A percentile compares a stretch with the other conserved stretches of the same genome.
phyloP scores from a whole-genome alignment of 2,113 vertebrate species.

The Percopsis transmontana region DNA sequence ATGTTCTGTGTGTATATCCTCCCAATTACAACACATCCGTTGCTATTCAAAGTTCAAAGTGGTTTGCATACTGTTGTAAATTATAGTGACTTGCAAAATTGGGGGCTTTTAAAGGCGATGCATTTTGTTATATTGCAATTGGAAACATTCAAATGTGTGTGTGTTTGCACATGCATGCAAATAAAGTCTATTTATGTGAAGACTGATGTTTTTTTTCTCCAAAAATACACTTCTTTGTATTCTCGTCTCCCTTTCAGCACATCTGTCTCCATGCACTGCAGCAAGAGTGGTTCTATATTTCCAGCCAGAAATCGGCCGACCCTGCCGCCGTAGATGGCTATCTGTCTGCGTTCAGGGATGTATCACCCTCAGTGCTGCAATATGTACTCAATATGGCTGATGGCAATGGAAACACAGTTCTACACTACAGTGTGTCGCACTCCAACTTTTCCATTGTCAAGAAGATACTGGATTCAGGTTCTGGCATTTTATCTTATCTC shows the following conservation, averaged over 20 bases:
- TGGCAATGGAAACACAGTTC: constrained; percentile 93
- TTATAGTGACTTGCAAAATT: constrained; percentile 10
- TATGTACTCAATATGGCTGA: constrained; percentile 93
- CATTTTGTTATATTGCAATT: neutral
- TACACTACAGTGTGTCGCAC: constrained; percentile 98
- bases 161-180: neutral
- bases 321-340: constrained; percentile 86
- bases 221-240: neutral
- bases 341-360: constrained; percentile 79
- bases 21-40: constrained; percentile 40
- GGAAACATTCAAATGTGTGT: constrained; percentile 2
- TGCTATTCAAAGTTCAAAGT: constrained; percentile 31
- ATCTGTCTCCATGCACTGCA: constrained; percentile 90
- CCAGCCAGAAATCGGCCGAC: constrained; percentile 89
- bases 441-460: constrained; percentile 95
- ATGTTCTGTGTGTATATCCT: constrained; percentile 30
- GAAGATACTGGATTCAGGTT: constrained; percentile 89
- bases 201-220: neutral
- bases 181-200: neutral
- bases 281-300: constrained; percentile 95
- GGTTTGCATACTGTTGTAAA: constrained; percentile 7
- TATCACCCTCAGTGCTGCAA: constrained; percentile 84
- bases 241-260: constrained; percentile 74
- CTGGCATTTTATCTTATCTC: neutral
- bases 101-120: neutral